Evolutionary conservation across 1,140 invertebrate genomes (phyloP).

Genomic region (Liolophura sinensis): DNA sequence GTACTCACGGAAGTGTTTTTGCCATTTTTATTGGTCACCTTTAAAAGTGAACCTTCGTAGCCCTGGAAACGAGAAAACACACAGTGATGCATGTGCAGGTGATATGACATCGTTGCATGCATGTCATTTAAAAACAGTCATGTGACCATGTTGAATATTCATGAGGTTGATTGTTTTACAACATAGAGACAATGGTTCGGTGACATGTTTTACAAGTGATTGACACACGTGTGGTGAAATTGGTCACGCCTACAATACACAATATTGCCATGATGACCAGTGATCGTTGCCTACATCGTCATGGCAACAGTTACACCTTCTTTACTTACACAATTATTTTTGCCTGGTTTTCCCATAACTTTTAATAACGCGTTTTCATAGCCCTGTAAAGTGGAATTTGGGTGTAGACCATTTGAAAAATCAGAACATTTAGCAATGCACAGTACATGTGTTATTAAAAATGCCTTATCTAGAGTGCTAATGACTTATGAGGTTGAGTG

Average conservation of each 20-base stretch:
- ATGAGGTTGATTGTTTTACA: too few relatives aligned
- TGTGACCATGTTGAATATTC: too few relatives aligned
- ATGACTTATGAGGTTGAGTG: too few relatives aligned
- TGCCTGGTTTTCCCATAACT: constrained; percentile 56
- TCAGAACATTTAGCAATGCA: too few relatives aligned
- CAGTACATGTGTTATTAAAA: too few relatives aligned
- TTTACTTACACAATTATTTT: constrained; percentile 56
- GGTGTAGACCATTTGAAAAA: too few relatives aligned
- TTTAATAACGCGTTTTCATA: constrained; percentile 64
- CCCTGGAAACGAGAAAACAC: constrained; percentile 51
- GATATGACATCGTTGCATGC: constrained; percentile 1
- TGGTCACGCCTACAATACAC: background rate
- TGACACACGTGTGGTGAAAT: background rate
- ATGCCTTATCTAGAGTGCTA: too few relatives aligned
- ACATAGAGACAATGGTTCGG: background rate
- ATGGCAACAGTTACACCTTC: background rate
- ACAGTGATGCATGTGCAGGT: too few relatives aligned
- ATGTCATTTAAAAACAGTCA: background rate
- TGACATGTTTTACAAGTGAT: background rate
- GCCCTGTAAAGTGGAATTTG: constrained; percentile 70
- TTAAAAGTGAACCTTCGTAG: constrained; percentile 95
- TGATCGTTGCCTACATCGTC: background rate
- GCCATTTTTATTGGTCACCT: constrained; percentile 99
- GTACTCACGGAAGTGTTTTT: constrained; percentile 97
- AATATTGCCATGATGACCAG: background rate